These are phyloP conservation scores for Hyles vespertilio DNA, from an alignment of 1,140 invertebrate genomes.

Conservation along the genomic window DNA sequence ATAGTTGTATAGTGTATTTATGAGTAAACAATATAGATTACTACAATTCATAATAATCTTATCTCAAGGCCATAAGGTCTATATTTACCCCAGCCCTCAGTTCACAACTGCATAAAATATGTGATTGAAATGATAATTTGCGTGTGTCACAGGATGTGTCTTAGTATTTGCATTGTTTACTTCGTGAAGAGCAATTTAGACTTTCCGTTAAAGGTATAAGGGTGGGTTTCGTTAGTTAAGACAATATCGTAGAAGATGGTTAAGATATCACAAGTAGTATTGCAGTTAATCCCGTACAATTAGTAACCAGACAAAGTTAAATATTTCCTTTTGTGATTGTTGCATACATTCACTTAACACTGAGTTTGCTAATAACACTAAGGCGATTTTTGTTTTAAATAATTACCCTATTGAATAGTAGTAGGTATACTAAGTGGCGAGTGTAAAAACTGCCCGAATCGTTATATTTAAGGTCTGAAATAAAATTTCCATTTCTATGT, in stretches of 20 bases:
- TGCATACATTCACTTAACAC: too few relatives aligned
- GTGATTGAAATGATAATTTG: slow-evolving; percentile 56
- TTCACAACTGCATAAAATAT: slow-evolving; percentile 25
- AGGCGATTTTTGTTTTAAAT: too few relatives aligned
- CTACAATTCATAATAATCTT: slow-evolving; percentile 1
- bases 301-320: slow-evolving; percentile 45
- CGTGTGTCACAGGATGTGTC: slow-evolving; percentile 45
- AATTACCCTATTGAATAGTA: too few relatives aligned
- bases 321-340: slow-evolving; percentile 38
- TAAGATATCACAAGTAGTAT: too few relatives aligned
- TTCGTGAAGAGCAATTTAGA: neutral
- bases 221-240: neutral
- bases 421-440: too few relatives aligned
- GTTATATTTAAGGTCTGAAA: too few relatives aligned
- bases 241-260: neutral
- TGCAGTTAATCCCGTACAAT: slow-evolving; percentile 43
- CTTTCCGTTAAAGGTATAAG: slow-evolving; percentile 11
- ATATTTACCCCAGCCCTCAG: neutral
- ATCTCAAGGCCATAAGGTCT: slow-evolving; percentile 3
- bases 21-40: neutral
- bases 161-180: slow-evolving; percentile 41
- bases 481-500: too few relatives aligned
- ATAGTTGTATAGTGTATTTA: neutral
- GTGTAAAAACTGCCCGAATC: too few relatives aligned
- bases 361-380: too few relatives aligned